These are phyloP conservation scores for Xylophagus ater DNA, from an alignment of 2,888 invertebrate genomes.

Conservation along the genomic window DNA sequence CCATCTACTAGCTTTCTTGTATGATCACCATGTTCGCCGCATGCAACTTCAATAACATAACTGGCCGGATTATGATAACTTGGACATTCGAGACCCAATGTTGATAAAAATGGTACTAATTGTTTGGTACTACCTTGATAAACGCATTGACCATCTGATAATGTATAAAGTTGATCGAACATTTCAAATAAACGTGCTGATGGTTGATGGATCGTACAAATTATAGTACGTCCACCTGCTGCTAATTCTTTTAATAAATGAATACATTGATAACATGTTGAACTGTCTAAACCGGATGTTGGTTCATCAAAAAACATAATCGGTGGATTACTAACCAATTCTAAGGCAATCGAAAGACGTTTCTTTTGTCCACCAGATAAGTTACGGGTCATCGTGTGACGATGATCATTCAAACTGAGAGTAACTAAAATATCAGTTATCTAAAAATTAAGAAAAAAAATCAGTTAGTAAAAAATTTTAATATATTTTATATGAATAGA, in stretches of 20 bases:
- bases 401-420: slow-evolving; percentile 73
- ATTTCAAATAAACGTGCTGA: slow-evolving; percentile 93
- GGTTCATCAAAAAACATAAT: slow-evolving; percentile 98
- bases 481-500: too few species aligned
- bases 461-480: slow-evolving; percentile 1
- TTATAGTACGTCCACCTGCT: slow-evolving; percentile 82
- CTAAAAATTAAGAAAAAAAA: slow-evolving; percentile 43
- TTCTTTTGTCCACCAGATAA: slow-evolving; percentile 93
- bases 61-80: slow-evolving; percentile 96
- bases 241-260: slow-evolving; percentile 79
- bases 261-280: slow-evolving; percentile 91
- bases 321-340: slow-evolving; percentile 91
- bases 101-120: slow-evolving; percentile 71
- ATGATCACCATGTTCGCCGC: slow-evolving; percentile 87
- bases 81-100: slow-evolving; percentile 78
- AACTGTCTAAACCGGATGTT: slow-evolving; percentile 90
- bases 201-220: slow-evolving; percentile 88
- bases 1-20: slow-evolving; percentile 72
- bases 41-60: slow-evolving; percentile 92
- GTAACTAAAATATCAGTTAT: slow-evolving; percentile 87
- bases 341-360: slow-evolving; percentile 85
- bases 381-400: slow-evolving; percentile 80
- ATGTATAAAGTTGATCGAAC: slow-evolving; percentile 89
- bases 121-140: slow-evolving; percentile 83
- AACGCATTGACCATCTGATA: slow-evolving; percentile 90